Evolutionary conservation across 2,888 invertebrate genomes (phyloP).

Genomic region (Ametastegia equiseti): DNA sequence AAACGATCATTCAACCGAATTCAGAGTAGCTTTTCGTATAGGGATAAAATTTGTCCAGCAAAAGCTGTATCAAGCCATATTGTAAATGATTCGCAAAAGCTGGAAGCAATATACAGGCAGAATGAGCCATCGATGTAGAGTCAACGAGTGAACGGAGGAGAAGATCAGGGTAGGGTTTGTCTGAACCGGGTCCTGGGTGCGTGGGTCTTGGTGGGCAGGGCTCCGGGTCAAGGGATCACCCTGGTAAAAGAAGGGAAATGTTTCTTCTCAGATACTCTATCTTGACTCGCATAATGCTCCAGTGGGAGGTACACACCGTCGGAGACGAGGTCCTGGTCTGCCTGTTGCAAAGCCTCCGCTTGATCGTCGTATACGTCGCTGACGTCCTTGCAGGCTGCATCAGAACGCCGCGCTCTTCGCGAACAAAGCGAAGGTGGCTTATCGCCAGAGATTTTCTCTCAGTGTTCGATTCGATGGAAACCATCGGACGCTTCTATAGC

Average conservation of each 20-base stretch:
- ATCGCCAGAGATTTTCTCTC: constrained; percentile 3
- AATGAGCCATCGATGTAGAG: neutral
- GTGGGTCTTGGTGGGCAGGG: constrained; percentile 63
- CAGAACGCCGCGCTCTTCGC: neutral
- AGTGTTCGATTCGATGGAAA: neutral
- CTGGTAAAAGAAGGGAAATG: constrained; percentile 50
- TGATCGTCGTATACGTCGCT: constrained; percentile 31
- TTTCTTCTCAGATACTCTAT: constrained; percentile 64
- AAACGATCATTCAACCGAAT: too few species aligned
- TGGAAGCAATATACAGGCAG: neutral
- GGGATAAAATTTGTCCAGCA: too few species aligned
- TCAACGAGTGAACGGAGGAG: neutral
- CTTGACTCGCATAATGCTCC: constrained; percentile 66
- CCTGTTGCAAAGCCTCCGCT: neutral
- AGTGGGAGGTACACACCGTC: constrained; percentile 65
- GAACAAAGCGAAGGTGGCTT: constrained; percentile 8
- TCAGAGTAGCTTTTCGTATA: too few species aligned
- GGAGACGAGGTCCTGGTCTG: constrained; percentile 30
- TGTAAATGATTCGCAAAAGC: neutral
- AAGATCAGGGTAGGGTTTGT: constrained; percentile 29
- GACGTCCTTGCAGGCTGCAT: constrained; percentile 3
- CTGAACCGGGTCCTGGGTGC: constrained; percentile 54
- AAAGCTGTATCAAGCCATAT: too few species aligned
- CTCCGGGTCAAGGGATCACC: constrained; percentile 68
- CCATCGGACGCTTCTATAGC: neutral